Conservation (phyloP, 2,113 vertebrate genomes). For the Mus pahari region DNA sequence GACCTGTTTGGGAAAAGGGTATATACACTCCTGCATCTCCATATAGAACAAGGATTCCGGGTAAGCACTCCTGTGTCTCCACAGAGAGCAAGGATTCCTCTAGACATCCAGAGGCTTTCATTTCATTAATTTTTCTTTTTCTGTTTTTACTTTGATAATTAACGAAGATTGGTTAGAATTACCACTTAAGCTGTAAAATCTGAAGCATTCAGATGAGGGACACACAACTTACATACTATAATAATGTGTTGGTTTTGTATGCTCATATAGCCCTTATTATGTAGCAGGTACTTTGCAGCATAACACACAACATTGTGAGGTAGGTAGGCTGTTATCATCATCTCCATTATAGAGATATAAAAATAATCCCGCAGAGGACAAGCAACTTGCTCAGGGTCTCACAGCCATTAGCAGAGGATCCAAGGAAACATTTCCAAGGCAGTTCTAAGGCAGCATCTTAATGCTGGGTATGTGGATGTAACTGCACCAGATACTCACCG, state of each 20-base stretch:
- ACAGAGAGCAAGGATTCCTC: not conserved
- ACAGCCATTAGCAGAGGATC: not conserved
- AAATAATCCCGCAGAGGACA: not conserved
- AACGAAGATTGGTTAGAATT: conserved; percentile 8
- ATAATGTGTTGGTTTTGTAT: not conserved
- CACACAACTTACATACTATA: not conserved
- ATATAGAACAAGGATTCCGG: not conserved
- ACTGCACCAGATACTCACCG: not conserved
- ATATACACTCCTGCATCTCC: not conserved
- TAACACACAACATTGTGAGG: not conserved
- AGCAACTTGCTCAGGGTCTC: not conserved
- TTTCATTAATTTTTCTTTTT: conserved; percentile 38
- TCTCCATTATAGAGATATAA: not conserved
- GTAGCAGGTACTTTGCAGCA: not conserved
- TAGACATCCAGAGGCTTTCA: not conserved
- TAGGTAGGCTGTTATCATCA: not conserved
- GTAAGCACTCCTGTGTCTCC: not conserved
- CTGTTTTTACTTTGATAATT: conserved; percentile 13
- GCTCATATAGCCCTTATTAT: not conserved
- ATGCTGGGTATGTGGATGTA: too few species aligned
- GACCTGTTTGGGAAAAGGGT: not conserved
- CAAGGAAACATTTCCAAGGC: not conserved
- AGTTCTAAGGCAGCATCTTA: not conserved
- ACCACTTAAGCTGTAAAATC: not conserved
- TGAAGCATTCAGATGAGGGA: not conserved